Conservation (phyloP, 1,140 invertebrate species). For the Drosophila nikananu region DNA sequence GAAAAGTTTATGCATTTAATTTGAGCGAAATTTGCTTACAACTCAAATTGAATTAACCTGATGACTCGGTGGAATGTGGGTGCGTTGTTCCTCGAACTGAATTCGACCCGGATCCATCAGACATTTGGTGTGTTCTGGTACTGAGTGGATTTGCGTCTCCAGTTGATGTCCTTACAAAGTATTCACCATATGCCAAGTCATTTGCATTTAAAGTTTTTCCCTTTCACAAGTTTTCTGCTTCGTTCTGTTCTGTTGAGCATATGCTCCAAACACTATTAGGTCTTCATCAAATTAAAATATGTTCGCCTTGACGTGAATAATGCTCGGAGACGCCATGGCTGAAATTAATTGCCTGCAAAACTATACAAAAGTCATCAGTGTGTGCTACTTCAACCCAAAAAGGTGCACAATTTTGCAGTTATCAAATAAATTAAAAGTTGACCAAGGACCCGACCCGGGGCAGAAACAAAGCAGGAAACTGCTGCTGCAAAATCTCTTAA, state of each 20-base stretch:
- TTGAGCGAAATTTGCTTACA: slow-evolving; percentile 77
- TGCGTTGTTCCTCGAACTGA: slow-evolving; percentile 3
- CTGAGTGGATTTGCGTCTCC: slow-evolving; percentile 1
- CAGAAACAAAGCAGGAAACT: slow-evolving; percentile 44
- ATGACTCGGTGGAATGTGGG: slow-evolving; percentile 50
- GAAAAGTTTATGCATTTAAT: slow-evolving; percentile 79
- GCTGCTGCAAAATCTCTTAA: slow-evolving; percentile 56
- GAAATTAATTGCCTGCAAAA: slow-evolving; percentile 78
- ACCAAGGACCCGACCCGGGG: slow-evolving; percentile 53
- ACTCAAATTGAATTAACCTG: slow-evolving; percentile 80
- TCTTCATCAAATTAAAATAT: slow-evolving; percentile 64
- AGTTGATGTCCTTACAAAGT: slow-evolving; percentile 21
- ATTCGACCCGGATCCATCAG: slow-evolving; percentile 13
- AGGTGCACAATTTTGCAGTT: slow-evolving; percentile 62
- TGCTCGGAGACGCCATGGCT: slow-evolving; percentile 37
- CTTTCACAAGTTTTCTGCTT: slow-evolving; percentile 40
- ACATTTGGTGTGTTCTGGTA: neutral
- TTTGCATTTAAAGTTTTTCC: slow-evolving; percentile 64
- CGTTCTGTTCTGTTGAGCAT: slow-evolving; percentile 19
- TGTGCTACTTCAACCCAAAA: slow-evolving; percentile 26
- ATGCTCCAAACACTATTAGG: slow-evolving; percentile 50
- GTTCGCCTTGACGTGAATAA: slow-evolving; percentile 42
- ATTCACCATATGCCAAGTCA: slow-evolving; percentile 43
- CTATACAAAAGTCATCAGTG: slow-evolving; percentile 44
- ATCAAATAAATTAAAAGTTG: slow-evolving; percentile 72